Evolutionary conservation across 1,140 invertebrate genomes (phyloP), one percentile per base, ranked within the genome.

Genomic region (Philaenus spumarius): DNA sequence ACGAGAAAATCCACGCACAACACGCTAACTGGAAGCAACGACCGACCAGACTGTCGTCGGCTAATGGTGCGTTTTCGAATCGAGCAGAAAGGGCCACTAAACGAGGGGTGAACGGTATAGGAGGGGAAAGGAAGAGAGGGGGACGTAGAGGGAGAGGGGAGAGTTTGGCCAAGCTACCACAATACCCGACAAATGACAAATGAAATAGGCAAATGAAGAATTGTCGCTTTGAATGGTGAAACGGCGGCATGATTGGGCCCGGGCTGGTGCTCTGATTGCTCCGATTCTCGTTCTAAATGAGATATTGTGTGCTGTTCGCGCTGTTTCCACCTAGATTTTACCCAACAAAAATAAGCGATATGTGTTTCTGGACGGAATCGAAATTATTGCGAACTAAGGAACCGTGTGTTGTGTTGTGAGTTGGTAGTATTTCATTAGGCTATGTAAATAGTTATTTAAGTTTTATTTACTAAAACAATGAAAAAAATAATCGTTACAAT

Each of bases 161-260:
- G 53, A 19, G 23, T 45, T 22, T 43, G 23, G 55, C 40, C 11
- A 40, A n/a, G 34, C 20, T 56, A 62, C 63, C 55, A 75, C 73
- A 75, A 74, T 75, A 71, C 69, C 59, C 54, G 65, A 64, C 72
- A 75, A 75, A 75, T 75, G 73, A 74, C 66, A 68, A 68, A 68
- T 68, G 66, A 64, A 75, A 75, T 75, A 75, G 72, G 73, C 73
- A 75, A 75, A 75, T 75, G 73, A 75, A 75, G 73, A 75, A 75
- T 74, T 75, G 73, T 75, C 68, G 68, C 47, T 22, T 22, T 60
- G 61, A 59, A 60, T 59, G 50, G 39, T 40, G 26, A 39, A 17
- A 53, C 37, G 19, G 50, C 24, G 40, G n/a, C 39, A 30, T 58
- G 56, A 58, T 58, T 58, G 56, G 34, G 23, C 56, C n/a, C 30